These are phyloP conservation scores for Leptarthrus brevirostris DNA, from an alignment of 2,888 invertebrate genomes.

Conservation along the genomic window DNA sequence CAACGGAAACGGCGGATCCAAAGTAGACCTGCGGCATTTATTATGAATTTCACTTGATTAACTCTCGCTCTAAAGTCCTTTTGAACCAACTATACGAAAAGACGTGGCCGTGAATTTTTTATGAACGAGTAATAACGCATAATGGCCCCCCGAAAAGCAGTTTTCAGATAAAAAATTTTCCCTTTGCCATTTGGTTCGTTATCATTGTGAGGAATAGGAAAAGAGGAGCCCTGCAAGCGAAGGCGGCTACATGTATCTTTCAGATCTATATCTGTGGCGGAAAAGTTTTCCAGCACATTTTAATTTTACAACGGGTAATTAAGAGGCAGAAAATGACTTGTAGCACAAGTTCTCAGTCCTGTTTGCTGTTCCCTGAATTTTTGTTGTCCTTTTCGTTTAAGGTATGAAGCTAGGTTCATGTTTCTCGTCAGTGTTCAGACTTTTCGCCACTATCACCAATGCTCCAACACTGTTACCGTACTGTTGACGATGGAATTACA, in stretches of 20 bases:
- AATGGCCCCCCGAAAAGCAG: slow-evolving; percentile 31
- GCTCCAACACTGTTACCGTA: background rate
- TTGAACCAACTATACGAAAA: background rate
- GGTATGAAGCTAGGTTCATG: background rate
- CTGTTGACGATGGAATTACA: background rate
- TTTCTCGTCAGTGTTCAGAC: background rate
- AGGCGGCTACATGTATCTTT: background rate
- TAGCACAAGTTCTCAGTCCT: too few species aligned
- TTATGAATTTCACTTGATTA: slow-evolving; percentile 51
- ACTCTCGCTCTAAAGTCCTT: background rate
- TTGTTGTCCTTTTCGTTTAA: background rate
- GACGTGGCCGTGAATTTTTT: slow-evolving; percentile 38
- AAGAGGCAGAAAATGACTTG: slow-evolving; percentile 40
- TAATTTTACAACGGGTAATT: slow-evolving; percentile 50
- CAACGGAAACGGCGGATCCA: too few species aligned
- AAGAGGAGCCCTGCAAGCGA: background rate
- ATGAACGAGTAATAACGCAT: slow-evolving; percentile 33
- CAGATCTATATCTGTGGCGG: slow-evolving; percentile 9
- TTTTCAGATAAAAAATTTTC: background rate
- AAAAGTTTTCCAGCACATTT: slow-evolving; percentile 45
- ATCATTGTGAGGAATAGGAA: background rate
- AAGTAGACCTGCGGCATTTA: slow-evolving; percentile 26
- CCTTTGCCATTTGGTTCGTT: background rate
- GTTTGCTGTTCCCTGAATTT: background rate
- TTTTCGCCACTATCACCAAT: too few species aligned